Percentiles rank a stretch among this genome's conserved stretches.
phyloP scores from a whole-genome alignment of 2,888 invertebrate species.

The Portevinia maculata region DNA sequence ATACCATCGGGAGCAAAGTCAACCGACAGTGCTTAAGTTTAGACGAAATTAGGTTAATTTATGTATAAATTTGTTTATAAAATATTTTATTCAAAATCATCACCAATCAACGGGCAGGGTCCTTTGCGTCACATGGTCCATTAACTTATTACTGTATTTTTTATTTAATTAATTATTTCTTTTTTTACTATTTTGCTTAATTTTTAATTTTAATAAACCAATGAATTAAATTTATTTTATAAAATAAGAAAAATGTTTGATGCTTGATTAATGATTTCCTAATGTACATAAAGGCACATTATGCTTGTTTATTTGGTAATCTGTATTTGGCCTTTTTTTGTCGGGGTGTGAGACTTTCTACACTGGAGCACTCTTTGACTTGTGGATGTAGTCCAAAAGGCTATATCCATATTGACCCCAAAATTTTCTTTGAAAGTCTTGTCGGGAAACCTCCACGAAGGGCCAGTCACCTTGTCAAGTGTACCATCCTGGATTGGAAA shows the following conservation, averaged over 20 bases:
- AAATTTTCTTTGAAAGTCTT: no score
- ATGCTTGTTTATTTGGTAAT: no score
- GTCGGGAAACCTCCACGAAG: no score
- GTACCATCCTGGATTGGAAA: no score
- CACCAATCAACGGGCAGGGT: conserved; percentile 23
- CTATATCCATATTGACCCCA: no score
- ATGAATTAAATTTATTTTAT: conserved; percentile 45
- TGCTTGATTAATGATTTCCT: no score
- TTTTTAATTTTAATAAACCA: conserved; percentile 49
- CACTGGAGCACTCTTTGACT: no score
- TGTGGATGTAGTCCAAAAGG: no score
- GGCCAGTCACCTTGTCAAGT: no score
- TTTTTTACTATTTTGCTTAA: conserved; percentile 56
- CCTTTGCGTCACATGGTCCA: conserved; percentile 28
- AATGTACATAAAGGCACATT: no score
- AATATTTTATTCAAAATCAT: conserved; percentile 43
- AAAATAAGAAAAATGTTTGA: conserved; percentile 4
- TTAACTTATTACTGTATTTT: conserved; percentile 67
- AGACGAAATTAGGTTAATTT: conserved; percentile 57
- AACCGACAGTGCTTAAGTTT: conserved; percentile 77
- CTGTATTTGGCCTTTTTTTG: no score
- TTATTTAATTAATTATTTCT: conserved; percentile 59
- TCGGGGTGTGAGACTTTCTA: no score
- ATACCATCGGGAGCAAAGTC: conserved; percentile 85
- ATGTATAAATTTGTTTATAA: conserved; percentile 48